Evolutionary conservation across 2,113 vertebrate species (phyloP), one percentile per base, ranked within the genome.

Genomic region (Thymallus thymallus): DNA sequence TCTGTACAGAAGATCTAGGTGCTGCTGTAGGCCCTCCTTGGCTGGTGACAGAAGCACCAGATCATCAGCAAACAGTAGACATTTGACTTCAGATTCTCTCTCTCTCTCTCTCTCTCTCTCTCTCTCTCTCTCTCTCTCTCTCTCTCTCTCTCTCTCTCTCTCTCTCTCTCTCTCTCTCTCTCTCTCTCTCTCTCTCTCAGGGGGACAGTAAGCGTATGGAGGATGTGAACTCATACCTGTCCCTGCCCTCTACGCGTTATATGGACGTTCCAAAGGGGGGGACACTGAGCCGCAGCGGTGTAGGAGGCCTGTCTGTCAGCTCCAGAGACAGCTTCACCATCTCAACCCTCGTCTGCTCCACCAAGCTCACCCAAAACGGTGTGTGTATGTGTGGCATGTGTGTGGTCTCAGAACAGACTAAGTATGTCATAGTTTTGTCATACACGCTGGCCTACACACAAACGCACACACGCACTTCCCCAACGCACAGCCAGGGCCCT

Each of bases 141-240:
- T 26, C 26, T 2, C 26, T 26, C 26, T 14, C 75, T 60, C 65
- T 71, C 72, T 69, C 82, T 78, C 77, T 78, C 74, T 64, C 64
- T 55, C 63, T 74, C 29, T 9, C 10, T 41, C 35, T 41, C 35
- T 41, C 41, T 74, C 12, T 71, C 72, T 69, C 82, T 78, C 77
- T 78, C 74, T 64, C 64, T 55, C 63, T 74, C 29, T 9, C 10
- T 41, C 35, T 41, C 35, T 41, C 41, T 74, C 76, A 99, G 98
- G 98, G 98, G 22, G 98, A 99, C 88, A 96, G 96, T 90, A 99
- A 98, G 83, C 96, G 96, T 80, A 97, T 98, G 97, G 98, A 98
- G 82, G 98, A 99, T 6, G 94, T 95, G 55, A 90, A 85, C 66
- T 91, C 89, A 68, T 99, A 98, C 84, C 81, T 98, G 87, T 86